Base-by-base conservation (phyloP, 1,140 invertebrate genomes). In the Brachystomella parvula region DNA sequence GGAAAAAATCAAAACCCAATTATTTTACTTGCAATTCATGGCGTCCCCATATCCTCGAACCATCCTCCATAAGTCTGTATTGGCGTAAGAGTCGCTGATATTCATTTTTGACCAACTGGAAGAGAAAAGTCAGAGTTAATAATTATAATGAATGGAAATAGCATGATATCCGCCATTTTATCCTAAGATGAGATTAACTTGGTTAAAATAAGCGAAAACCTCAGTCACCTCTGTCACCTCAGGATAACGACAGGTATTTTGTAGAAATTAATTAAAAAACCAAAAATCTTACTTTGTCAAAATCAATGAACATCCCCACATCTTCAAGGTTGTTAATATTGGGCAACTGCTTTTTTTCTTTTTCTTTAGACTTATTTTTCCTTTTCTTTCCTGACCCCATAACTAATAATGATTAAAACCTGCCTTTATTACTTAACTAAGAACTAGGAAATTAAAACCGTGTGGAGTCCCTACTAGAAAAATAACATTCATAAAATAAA, bases 21-120 rank as follows among this genome's bases (percentile, higher is more conserved):
- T 44, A n/a, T 24, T 53, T 6, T 17, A 53, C 12, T 15, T 6
- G 6, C 6, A 15, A 15, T 12, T 53, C 24, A 15, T 19, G 49
- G 9, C 3, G 12, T 19, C 6, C 9, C 9, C 21, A 6, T 17
- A 24, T 6, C 6, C 12, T 53, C 12, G 24, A 26, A 57, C 61
- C 56, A 62, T 67, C 65, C 57, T 70, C 68, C 68, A 70, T 70
- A 1, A 70, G 2, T 3, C 68, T 57, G 28, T 70, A 70, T 35
- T 67, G 65, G 1, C 68, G 17, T 30, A 66, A 61, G 1, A 70
- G 63, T 31, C 33, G 56, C 15, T 60, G 47, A 28, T 66, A 70
- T 29, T 70, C 68, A 1, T 70, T 65, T 15, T n/a, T 31, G 21
- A 70, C 63, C 17, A 70, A 29, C 21, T n/a, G n/a, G n/a, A n/a